Conservation (phyloP, 2,888 invertebrate genomes). For the Conus canariensis region DNA sequence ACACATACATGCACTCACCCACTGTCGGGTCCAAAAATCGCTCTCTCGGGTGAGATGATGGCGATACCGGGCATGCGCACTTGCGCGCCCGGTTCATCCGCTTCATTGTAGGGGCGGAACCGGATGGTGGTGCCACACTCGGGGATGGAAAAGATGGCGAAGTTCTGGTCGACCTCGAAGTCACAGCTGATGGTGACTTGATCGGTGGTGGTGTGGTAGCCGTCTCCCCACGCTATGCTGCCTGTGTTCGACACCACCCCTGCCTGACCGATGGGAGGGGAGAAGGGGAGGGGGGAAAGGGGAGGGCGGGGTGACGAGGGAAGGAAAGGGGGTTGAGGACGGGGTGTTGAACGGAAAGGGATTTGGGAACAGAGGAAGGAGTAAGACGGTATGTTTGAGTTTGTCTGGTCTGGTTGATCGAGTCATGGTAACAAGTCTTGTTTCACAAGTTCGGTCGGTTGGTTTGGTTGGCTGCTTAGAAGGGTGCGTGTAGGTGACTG, state of each 20-base stretch:
- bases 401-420: too few species aligned
- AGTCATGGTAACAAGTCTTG: too few species aligned
- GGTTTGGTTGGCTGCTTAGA: too few species aligned
- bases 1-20: background rate
- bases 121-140: slow-evolving; percentile 5
- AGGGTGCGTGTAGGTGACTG: too few species aligned
- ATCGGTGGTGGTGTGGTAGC: background rate
- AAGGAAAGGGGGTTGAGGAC: too few species aligned
- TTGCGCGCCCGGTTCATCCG: background rate
- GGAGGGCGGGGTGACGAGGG: background rate
- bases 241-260: background rate
- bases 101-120: background rate
- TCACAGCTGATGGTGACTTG: background rate
- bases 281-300: background rate
- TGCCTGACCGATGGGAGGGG: background rate
- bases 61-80: slow-evolving; percentile 21
- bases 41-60: background rate
- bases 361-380: too few species aligned
- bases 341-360: background rate
- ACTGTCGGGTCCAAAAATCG: background rate
- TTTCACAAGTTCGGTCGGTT: too few species aligned
- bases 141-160: background rate
- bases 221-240: background rate
- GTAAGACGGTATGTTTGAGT: too few species aligned
- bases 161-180: background rate